Evolutionary conservation across 2,888 invertebrate species (phyloP), one percentile per base, ranked within the genome.

Genomic region (Oscheius sp.): DNA sequence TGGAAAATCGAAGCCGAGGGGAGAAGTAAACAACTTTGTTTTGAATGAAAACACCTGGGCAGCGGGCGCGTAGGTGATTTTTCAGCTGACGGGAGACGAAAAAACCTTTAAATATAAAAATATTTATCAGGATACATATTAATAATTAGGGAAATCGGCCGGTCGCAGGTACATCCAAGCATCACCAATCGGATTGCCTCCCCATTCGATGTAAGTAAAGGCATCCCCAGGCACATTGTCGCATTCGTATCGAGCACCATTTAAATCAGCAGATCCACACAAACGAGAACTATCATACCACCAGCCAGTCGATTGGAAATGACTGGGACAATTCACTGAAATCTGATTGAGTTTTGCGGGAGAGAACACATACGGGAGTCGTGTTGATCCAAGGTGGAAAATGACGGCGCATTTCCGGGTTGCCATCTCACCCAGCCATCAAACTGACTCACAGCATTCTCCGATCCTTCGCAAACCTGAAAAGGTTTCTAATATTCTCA

Each of bases 351-450:
- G 16, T n/a, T 21, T 23, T 13, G 13, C 21, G 18, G 55, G 55
- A 18, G 13, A 13, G 35, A 29, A 35, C 2, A 35, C 16, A 27
- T 16, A 72, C 49, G 6, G 49, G 16, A 3, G 21, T 49, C 49
- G 16, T 55, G 21, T 55, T 55, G 74, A 35, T 84, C 84, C 56
- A 66, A 78, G 1, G 84, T 74, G 43, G 73, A 69, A 77, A 84
- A 84, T 63, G 71, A 71, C 25, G 84, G 82, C 59, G 82, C 82
- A 23, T 55, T 46, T 41, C 23, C 59, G 35, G 78, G 41, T 69
- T 76, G 70, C 84, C 84, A 84, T 72, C 79, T 53, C 23, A 77
- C 82, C 84, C 84, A 84, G 23, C 81, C 82, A 66, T 84, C 84
- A 13, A 3, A 35, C 7, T 43, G 18, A 18, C 18, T 61, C 2